Conservation (phyloP, 2,888 invertebrate species). For the Prostheceraeus crozeri region DNA sequence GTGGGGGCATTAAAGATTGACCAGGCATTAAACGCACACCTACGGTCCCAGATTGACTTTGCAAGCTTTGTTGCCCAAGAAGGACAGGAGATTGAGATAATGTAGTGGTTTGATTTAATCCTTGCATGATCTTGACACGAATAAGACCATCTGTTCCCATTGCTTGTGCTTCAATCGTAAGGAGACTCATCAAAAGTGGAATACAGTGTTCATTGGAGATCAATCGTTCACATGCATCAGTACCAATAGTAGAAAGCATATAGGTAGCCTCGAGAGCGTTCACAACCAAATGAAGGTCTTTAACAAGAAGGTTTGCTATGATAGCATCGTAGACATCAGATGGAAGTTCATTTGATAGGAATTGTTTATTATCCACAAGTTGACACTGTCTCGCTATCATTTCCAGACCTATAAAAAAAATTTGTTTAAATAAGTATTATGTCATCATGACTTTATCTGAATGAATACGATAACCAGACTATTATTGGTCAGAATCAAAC, state of each 20-base stretch:
- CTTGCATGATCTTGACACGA: slow-evolving; percentile 31
- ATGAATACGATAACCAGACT: no score
- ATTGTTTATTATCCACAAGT: slow-evolving; percentile 15
- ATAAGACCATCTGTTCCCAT: slow-evolving; percentile 34
- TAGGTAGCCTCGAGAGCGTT: slow-evolving; percentile 31
- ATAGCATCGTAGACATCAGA: slow-evolving; percentile 16
- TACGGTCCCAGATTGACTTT: background rate
- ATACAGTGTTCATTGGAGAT: slow-evolving; percentile 22
- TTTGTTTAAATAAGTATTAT: no score
- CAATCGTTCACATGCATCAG: slow-evolving; percentile 5
- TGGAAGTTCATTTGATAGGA: slow-evolving; percentile 24
- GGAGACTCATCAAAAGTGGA: slow-evolving; percentile 15
- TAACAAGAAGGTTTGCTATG: slow-evolving; percentile 26
- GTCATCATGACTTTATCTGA: no score
- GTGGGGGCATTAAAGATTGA: slow-evolving; percentile 31
- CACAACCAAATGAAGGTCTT: slow-evolving; percentile 34
- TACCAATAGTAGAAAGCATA: slow-evolving; percentile 25
- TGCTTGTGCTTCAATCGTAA: slow-evolving; percentile 32
- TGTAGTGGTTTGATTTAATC: no score
- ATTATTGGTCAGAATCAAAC: no score
- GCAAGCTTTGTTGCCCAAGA: background rate
- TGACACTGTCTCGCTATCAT: slow-evolving; percentile 30
- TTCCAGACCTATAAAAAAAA: slow-evolving; percentile 28
- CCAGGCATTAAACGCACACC: no score
- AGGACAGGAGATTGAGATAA: no score